Evolutionary conservation across 2,797 vertebrate species (phyloP), one percentile per base, ranked within the genome.

Genomic region (Acipenser oxyrinchus): DNA sequence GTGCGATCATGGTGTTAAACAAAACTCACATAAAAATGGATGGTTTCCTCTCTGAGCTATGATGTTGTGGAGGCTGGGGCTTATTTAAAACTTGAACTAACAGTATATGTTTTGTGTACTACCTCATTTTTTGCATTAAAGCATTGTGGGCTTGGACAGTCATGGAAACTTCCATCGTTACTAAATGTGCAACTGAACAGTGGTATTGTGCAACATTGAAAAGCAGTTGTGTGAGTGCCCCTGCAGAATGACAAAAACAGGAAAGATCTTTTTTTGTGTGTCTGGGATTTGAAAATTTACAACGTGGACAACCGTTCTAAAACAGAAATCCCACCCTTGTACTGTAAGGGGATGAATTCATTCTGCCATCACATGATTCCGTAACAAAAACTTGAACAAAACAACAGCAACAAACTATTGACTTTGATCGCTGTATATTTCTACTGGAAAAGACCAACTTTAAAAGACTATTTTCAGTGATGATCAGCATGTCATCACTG

Each of bases 61-160:
- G 73, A 68, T 64, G 69, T 77, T 67, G 74, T 77, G 74, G 71
- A 78, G 82, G 69, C 73, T 48, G 78, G 78, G 75, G 78, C 66
- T 73, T 65, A 70, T 82, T 77, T 75, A 80, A 84, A 83, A 83
- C 79, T 82, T 85, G 81, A 82, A 80, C 60, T 68, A 64, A 69
- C 71, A 75, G 76, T 71, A 72, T 75, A 69, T 23, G 73, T 80
- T 77, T 77, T 76, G 76, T 76, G 79, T 84, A 77, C 87, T 87
- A 87, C 88, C 87, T 89, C 87, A 86, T 88, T 37, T 78, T 74
- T 82, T 79, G 82, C 71, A 57, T 81, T 71, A 72, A 52, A 75
- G 73, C 69, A 4, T 71, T 77, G 77, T 76, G 80, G 74, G 72
- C 63, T 49, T 69, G 74, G 76, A 76, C 72, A 66, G 64, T 60